These are phyloP conservation scores for Penelope pileata DNA, from an alignment of 2,113 vertebrate genomes.

Conservation along the genomic window DNA sequence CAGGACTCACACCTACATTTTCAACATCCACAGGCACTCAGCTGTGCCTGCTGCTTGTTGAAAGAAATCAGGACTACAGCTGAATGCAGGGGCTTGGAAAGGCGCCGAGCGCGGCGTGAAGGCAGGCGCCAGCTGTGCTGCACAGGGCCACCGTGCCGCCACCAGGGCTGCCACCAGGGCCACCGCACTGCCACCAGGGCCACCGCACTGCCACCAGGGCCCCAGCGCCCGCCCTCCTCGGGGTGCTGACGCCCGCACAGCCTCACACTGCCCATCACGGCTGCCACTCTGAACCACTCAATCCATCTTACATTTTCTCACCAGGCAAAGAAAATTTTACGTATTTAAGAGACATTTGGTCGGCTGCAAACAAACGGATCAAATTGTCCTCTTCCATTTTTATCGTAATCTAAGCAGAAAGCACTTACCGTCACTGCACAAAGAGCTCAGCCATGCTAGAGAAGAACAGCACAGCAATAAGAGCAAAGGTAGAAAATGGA, in stretches of 20 bases:
- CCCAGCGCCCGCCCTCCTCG: accelerated
- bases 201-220: background rate
- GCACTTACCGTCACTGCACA: background rate
- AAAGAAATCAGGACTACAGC: background rate
- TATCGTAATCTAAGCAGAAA: background rate
- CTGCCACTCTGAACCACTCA: background rate
- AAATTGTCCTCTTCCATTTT: slow-evolving; percentile 7
- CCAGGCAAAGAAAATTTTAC: background rate
- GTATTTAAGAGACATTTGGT: background rate
- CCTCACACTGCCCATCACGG: accelerated
- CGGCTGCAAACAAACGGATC: background rate
- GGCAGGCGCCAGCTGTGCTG: accelerated
- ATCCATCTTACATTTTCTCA: background rate
- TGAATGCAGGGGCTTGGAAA: accelerated
- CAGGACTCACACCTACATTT: background rate
- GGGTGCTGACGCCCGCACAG: background rate
- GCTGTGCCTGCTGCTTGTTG: background rate
- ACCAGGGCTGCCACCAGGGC: too few relatives aligned
- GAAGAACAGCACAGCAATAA: slow-evolving; percentile 30
- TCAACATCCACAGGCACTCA: background rate
- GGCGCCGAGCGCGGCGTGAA: accelerated
- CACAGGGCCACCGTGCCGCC: background rate
- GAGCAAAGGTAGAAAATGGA: slow-evolving; percentile 64
- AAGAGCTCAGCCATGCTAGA: slow-evolving; percentile 28
- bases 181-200: background rate